Evolutionary conservation across 2,888 invertebrate genomes (phyloP).

Genomic region (Polia nebulosa): DNA sequence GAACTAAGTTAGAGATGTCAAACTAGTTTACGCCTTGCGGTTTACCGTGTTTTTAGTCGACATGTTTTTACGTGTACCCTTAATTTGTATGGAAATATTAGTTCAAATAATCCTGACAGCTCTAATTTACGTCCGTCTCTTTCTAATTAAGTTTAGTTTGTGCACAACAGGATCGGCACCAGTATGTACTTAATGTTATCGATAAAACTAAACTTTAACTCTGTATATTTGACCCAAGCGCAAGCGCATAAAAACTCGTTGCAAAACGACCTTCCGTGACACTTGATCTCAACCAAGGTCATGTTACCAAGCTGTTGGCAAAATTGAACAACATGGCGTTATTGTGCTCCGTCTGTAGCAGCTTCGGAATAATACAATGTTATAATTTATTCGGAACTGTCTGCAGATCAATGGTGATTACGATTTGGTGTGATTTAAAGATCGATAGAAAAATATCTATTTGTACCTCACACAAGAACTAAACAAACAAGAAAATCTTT

Average conservation of each 20-base stretch:
- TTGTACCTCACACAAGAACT: too few relatives aligned
- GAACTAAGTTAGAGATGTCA: too few relatives aligned
- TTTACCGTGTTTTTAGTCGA: too few relatives aligned
- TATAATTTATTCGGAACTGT: conserved; percentile 18
- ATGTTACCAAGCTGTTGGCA: conserved; percentile 47
- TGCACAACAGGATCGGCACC: too few relatives aligned
- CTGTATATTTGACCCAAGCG: conserved; percentile 34
- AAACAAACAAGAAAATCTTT: too few relatives aligned
- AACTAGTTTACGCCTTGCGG: too few relatives aligned
- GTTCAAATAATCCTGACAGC: too few relatives aligned
- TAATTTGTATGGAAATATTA: too few relatives aligned
- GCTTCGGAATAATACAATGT: conserved; percentile 6
- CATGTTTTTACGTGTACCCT: too few relatives aligned
- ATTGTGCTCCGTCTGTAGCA: conserved; percentile 20
- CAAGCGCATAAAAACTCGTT: conserved; percentile 60
- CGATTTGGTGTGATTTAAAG: neutral
- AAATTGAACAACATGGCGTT: conserved; percentile 55
- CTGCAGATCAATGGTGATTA: neutral
- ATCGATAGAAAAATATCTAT: neutral
- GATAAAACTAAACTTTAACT: conserved; percentile 23
- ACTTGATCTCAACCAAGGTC: conserved; percentile 71
- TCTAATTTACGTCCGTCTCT: too few relatives aligned
- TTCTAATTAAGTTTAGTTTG: too few relatives aligned
- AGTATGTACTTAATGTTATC: too few relatives aligned
- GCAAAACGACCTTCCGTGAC: conserved; percentile 65